Evolutionary conservation across 1,140 invertebrate species (phyloP), one percentile per base, ranked within the genome.

Genomic region (Mesaphorura yosii): DNA sequence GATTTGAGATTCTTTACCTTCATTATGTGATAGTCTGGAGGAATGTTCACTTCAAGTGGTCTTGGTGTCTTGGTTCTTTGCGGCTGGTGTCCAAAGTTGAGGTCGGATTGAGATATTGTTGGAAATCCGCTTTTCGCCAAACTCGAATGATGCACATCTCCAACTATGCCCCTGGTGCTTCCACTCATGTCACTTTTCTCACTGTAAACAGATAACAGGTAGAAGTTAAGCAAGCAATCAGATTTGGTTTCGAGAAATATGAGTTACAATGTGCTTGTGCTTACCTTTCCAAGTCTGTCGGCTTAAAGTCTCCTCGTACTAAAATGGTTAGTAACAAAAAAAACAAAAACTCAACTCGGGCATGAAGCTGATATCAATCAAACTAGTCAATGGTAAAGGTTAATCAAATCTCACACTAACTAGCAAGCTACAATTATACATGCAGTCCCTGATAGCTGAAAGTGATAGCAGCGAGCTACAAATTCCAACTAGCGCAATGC

Each of bases 111-210:
- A 17, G 60, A 54, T 44, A 62, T 59, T 22, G 57, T 54, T 7
- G 57, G 54, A 49, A 62, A 62, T 1, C 57, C 57, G 29, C 37
- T 62, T 39, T 58, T 62, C 4, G 51, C 57, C 45, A 50, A 53
- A 22, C 53, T 48, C 1, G 22, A 41, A 28, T 62, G 60, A 27
- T 62, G 56, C 22, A 50, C 54, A 29, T 38, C 51, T n/a, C n/a
- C n/a, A n/a, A n/a, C n/a, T n/a, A n/a, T n/a, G 29, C 55, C 57
- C 31, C 60, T 20, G 41, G 58, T 53, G 29, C 61, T 63, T 46
- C 58, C 61, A 27, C 59, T 58, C 61, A 63, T 59, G 55, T 63
- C 61, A 51, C 61, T 63, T 53, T 59, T 63, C 39, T 63, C 61
- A 55, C 61, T 63, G 53, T 34, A 34, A 34, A 34, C n/a, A n/a